phyloP scores from a whole-genome alignment of 2,113 vertebrate species.

The Eurypyga helias region DNA sequence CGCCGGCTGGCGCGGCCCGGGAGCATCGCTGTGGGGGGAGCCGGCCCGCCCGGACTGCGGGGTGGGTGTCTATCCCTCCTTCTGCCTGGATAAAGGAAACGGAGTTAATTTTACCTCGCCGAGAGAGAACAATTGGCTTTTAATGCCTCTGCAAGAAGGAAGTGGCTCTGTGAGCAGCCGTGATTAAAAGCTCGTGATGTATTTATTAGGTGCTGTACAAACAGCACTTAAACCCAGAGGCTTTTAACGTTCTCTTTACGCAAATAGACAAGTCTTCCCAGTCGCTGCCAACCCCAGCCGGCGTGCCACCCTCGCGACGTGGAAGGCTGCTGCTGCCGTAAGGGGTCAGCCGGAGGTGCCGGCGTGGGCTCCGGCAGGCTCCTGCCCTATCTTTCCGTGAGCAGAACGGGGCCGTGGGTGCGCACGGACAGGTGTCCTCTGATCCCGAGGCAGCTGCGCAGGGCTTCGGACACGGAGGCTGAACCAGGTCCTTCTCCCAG shows the following conservation, averaged over 20 bases:
- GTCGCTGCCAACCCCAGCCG: not conserved
- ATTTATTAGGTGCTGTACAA: not conserved
- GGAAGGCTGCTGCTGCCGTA: not conserved
- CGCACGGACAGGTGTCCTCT: not conserved
- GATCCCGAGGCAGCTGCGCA: slow-evolving; percentile 32
- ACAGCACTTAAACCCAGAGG: not conserved
- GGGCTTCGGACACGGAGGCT: not conserved
- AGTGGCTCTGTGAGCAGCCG: not conserved
- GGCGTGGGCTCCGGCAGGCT: not conserved
- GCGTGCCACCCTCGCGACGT: not conserved
- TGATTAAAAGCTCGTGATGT: not conserved
- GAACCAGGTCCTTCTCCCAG: slow-evolving; percentile 2
- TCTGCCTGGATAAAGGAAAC: not conserved
- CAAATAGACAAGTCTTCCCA: not conserved
- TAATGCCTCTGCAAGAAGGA: not conserved
- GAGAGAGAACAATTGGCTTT: not conserved
- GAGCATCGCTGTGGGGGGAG: slow-evolving; percentile 33
- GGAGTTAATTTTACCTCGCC: not conserved
- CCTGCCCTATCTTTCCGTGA: slow-evolving; percentile 29
- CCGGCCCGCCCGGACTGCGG: not conserved
- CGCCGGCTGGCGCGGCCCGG: not conserved
- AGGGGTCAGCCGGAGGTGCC: not conserved
- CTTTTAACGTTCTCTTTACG: not conserved
- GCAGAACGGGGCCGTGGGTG: slow-evolving; percentile 36
- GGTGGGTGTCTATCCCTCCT: not conserved